Evolutionary conservation across 37 sponge, comb jelly and placozoan genomes (phyloP).

Genomic region (Chondrilla cf. caribensis): DNA sequence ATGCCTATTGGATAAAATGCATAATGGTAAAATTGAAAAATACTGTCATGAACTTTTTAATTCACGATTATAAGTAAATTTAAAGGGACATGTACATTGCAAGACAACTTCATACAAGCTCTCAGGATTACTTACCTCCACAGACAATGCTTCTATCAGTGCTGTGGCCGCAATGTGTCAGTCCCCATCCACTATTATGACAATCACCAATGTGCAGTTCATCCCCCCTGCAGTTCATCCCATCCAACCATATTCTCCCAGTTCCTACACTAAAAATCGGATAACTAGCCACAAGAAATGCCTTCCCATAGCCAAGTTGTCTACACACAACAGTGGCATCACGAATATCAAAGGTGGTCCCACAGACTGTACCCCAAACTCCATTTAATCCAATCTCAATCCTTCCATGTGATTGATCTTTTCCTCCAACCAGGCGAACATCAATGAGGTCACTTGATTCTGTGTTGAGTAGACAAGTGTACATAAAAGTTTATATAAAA

Average conservation of each 20-base stretch:
- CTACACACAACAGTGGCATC: conserved; percentile 65
- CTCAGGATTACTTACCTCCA: too few species aligned
- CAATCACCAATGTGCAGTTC: conserved; percentile 1
- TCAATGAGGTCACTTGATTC: background rate
- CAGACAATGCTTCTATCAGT: too few species aligned
- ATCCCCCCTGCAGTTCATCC: background rate
- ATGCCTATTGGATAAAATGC: too few species aligned
- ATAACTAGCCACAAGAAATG: background rate
- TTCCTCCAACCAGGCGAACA: conserved; percentile 31
- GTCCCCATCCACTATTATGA: background rate
- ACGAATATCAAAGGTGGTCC: conserved; percentile 41
- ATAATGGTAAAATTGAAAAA: too few species aligned
- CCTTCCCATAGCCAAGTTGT: background rate
- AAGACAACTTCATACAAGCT: too few species aligned
- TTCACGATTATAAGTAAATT: too few species aligned
- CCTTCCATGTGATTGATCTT: conserved; percentile 14
- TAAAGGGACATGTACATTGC: too few species aligned
- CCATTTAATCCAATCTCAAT: conserved; percentile 55
- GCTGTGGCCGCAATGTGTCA: too few species aligned
- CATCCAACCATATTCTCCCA: background rate
- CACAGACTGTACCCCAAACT: conserved; percentile 78
- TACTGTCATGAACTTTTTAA: too few species aligned
- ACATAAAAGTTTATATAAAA: too few species aligned
- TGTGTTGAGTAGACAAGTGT: too few species aligned
- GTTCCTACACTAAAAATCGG: background rate